Conservation (phyloP, 2,797 vertebrate species). For the Spinibarbus caldwelli region DNA sequence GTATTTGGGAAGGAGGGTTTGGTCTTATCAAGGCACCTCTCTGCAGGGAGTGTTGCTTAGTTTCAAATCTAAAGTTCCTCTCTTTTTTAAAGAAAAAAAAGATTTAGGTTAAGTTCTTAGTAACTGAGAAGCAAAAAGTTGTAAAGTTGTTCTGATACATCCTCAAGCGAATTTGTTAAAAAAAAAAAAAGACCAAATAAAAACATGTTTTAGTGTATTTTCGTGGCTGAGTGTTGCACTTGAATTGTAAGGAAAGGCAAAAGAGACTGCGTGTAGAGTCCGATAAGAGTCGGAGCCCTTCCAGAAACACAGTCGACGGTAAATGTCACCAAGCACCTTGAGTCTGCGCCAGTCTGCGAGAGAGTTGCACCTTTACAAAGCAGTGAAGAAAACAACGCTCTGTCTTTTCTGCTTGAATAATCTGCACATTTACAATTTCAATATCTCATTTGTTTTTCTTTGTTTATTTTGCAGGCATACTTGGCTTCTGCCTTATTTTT, state of each 20-base stretch:
- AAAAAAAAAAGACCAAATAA: not conserved
- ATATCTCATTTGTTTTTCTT: constrained; percentile 11
- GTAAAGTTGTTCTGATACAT: constrained; percentile 4
- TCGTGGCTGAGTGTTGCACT: not conserved
- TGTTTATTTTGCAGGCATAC: constrained; percentile 4
- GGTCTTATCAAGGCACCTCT: constrained; percentile 37
- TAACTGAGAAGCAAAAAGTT: constrained; percentile 19
- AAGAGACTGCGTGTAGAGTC: constrained; percentile 11
- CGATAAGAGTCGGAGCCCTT: constrained; percentile 45
- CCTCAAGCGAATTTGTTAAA: not conserved
- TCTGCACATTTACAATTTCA: constrained; percentile 27
- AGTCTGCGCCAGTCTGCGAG: constrained; percentile 35
- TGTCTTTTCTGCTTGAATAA: constrained; percentile 19
- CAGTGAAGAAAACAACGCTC: constrained; percentile 31
- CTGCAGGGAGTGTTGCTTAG: constrained; percentile 19
- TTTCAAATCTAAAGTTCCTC: constrained; percentile 14
- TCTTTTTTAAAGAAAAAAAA: not conserved
- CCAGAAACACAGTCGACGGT: constrained; percentile 41
- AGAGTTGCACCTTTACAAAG: constrained; percentile 34
- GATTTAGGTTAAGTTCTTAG: constrained; percentile 13
- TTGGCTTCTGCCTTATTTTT: constrained; percentile 24
- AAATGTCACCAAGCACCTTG: constrained; percentile 56
- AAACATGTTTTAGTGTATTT: not conserved
- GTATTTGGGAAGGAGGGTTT: constrained; percentile 14
- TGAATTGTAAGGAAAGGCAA: not conserved